phyloP scores from a whole-genome alignment of 2,113 vertebrate genomes.

The Leucosticte australis region DNA sequence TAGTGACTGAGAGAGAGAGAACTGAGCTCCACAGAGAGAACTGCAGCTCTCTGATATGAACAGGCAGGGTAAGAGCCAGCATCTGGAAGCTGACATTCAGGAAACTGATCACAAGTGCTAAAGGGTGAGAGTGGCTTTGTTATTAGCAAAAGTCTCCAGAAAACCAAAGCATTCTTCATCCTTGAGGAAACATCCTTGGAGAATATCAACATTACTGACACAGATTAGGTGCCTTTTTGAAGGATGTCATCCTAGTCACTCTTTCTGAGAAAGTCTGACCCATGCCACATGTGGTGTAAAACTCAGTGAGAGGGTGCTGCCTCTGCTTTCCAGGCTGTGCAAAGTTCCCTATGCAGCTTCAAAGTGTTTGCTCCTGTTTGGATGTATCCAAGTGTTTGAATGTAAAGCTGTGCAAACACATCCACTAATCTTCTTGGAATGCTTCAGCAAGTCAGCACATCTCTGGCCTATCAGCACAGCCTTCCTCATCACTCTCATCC shows the following conservation, averaged over 20 bases:
- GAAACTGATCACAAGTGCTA: neutral
- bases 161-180: neutral
- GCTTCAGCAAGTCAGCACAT: neutral
- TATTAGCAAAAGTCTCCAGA: neutral
- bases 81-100: neutral
- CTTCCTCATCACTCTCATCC: neutral
- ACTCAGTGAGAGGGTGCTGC: fast-evolving
- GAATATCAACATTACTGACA: neutral
- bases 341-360: fast-evolving
- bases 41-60: neutral
- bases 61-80: neutral
- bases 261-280: neutral
- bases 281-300: fast-evolving
- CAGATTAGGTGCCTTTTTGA: neutral
- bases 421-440: neutral
- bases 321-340: neutral
- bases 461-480: neutral
- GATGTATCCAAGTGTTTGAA: neutral
- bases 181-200: neutral
- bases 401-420: neutral
- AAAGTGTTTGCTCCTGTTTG: neutral
- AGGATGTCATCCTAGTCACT: neutral
- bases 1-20: too few relatives aligned
- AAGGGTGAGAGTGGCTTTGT: neutral
- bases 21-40: neutral